These are phyloP conservation scores for Orthonyx spaldingii DNA, from an alignment of 2,113 vertebrate species.

Conservation along the genomic window DNA sequence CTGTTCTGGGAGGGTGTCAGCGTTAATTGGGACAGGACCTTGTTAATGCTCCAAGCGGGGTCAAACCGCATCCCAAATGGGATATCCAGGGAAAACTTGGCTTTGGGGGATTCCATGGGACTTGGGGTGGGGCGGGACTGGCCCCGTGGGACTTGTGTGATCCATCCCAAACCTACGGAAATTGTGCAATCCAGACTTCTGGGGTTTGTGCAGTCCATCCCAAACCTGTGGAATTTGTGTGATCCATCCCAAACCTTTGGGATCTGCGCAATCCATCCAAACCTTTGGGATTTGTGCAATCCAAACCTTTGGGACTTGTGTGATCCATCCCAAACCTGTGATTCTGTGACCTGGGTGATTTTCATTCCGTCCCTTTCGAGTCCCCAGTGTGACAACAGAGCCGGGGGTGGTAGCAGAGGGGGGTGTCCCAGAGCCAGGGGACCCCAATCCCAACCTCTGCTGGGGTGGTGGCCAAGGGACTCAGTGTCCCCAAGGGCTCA, in stretches of 20 bases:
- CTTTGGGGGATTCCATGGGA: background rate
- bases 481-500: background rate
- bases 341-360: background rate
- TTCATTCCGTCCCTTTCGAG: background rate
- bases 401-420: rapidly evolving
- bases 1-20: rapidly evolving
- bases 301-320: too few species aligned
- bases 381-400: background rate
- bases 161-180: background rate
- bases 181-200: background rate
- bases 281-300: rapidly evolving
- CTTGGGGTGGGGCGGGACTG: background rate
- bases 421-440: too few species aligned
- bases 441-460: background rate
- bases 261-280: background rate
- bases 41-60: rapidly evolving
- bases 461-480: background rate
- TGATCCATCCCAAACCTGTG: rapidly evolving
- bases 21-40: background rate
- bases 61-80: background rate
- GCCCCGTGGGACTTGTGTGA: rapidly evolving
- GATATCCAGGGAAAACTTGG: background rate
- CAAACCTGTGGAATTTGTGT: background rate
- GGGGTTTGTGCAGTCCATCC: background rate
- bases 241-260: background rate